Evolutionary conservation across 37 sponge, comb jelly and placozoan genomes (phyloP).

Genomic region (Theonella swinhoei): DNA sequence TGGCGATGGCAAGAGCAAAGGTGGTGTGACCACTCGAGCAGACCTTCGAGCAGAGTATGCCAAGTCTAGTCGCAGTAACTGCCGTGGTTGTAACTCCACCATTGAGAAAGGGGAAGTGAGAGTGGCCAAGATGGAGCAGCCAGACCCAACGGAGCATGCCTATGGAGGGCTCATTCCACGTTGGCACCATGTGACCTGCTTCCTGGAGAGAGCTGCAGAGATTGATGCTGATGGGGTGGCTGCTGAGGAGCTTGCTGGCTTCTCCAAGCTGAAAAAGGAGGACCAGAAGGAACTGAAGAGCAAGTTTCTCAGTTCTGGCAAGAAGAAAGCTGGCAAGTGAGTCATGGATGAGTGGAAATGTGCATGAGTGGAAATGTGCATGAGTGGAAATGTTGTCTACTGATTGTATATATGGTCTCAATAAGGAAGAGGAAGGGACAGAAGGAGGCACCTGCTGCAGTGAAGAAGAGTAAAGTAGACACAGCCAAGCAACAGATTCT

Average conservation of each 20-base stretch:
- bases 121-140: conserved; percentile 69
- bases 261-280: conserved; percentile 70
- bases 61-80: conserved; percentile 82
- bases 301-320: conserved; percentile 24
- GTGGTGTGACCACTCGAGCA: conserved; percentile 7
- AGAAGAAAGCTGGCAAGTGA: conserved; percentile 5
- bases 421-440: not conserved
- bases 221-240: conserved; percentile 47
- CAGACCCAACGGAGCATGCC: conserved; percentile 40
- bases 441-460: not conserved
- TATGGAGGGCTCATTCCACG: conserved; percentile 36
- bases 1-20: not conserved
- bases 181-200: conserved; percentile 88
- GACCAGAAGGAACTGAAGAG: conserved; percentile 59
- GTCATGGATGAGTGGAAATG: not conserved
- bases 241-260: conserved; percentile 71
- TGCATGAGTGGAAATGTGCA: not conserved
- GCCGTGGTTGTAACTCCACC: conserved; percentile 65
- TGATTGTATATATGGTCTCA: too few relatives aligned
- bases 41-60: conserved; percentile 87
- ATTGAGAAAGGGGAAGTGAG: conserved; percentile 56
- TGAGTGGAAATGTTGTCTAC: not conserved
- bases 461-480: not conserved
- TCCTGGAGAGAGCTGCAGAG: conserved; percentile 46
- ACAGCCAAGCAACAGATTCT: not conserved